Percentiles rank a stretch among this genome's conserved stretches.
Conservation (phyloP, 2,888 invertebrate species). For the Physocephala rufipes region DNA sequence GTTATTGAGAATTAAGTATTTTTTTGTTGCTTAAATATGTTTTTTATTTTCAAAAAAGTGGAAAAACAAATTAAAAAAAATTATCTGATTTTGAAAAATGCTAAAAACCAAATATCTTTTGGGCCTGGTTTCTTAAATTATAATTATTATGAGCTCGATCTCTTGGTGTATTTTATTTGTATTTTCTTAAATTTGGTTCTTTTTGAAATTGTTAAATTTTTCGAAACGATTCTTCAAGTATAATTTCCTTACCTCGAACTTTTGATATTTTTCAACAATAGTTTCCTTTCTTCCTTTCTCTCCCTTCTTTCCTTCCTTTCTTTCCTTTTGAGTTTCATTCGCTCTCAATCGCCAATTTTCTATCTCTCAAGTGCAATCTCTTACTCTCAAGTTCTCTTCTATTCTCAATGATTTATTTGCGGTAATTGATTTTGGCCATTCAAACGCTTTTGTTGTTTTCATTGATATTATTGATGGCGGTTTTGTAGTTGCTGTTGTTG, state of each 20-base stretch:
- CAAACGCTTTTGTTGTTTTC: not conserved
- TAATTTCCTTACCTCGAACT: not conserved
- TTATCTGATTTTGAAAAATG: too few relatives aligned
- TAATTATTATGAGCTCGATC: not conserved
- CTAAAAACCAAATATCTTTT: not conserved
- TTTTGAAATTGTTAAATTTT: constrained; percentile 9
- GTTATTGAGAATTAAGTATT: not conserved
- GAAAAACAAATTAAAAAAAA: not conserved
- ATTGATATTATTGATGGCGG: not conserved
- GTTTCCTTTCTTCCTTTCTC: not conserved
- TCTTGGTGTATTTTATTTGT: not conserved
- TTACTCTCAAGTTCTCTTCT: not conserved
- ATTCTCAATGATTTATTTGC: not conserved
- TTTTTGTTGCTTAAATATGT: not conserved
- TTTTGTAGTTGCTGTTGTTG: not conserved
- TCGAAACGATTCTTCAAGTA: too few relatives aligned
- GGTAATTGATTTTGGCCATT: not conserved
- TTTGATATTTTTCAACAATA: not conserved
- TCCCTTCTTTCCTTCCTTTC: too few relatives aligned
- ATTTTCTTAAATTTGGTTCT: not conserved
- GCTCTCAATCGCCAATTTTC: too few relatives aligned
- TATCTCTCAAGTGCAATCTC: too few relatives aligned
- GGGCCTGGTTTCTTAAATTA: not conserved
- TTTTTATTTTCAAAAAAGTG: not conserved
- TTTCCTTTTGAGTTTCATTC: too few relatives aligned